Evolutionary conservation across 2,797 vertebrate genomes (phyloP), one percentile per base, ranked within the genome.

Genomic region (Gymnoscopelus braueri): DNA sequence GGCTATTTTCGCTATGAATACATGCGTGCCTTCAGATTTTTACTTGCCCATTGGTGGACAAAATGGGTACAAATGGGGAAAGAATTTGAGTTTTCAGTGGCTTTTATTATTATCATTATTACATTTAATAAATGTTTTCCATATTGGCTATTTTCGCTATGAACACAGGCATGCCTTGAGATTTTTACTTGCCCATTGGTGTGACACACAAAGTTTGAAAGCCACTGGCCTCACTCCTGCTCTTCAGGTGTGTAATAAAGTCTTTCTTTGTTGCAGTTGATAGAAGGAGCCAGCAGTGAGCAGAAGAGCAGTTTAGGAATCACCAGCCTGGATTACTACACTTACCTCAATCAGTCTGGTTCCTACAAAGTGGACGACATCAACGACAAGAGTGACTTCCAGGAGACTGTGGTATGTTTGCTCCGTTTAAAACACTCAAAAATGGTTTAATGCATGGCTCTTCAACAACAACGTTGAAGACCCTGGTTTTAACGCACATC

Each of bases 321-420:
- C 87, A 99, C 98, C 71, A 96, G 80, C 68, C 94, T 98, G 89
- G 97, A 99, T 87, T 99, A 99, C 77, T 99, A 99, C 82, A 88
- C 81, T 85, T 99, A 99, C 88, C 94, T 99, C 90, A 99, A 96
- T 67, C 97, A 98, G 76, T 99, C 97, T 0, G 98, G 96, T 11
- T 96, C 97, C 80, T 99, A 98, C 92, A 97, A 96, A 88, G 98
- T 99, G 1, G 98, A 99, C 19, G 98, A 98, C 90, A 99, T 99
- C 67, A 95, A 97, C 0, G 98, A 99, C 87, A 97, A 92, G 86
- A 95, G 86, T 0, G 97, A 99, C 78, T 99, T 98, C 85, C 95
- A 97, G 71, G 98, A 99, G 92, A 99, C 98, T 0, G 75, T 94
- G 95, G 98, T 99, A 88, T 87, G 89, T 71, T 26, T 47, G 24